Percentiles rank a stretch among this genome's conserved stretches.
phyloP scores from a whole-genome alignment of 2,888 invertebrate species.

The Celastrina argiolus region DNA sequence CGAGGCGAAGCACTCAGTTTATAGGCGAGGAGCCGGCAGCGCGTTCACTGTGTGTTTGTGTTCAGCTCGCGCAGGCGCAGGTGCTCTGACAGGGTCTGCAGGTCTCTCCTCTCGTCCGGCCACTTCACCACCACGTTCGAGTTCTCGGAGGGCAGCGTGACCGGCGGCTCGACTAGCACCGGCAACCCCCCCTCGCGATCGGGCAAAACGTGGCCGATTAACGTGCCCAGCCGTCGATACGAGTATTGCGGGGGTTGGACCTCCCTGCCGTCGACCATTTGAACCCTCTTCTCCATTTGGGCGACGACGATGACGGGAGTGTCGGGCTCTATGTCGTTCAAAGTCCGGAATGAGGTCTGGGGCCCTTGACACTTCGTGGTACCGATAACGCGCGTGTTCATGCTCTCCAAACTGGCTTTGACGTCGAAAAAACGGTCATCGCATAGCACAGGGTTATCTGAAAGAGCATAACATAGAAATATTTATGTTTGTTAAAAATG shows the following conservation, averaged over 20 bases:
- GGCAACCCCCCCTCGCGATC: slow-evolving; percentile 60
- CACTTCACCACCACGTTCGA: slow-evolving; percentile 64
- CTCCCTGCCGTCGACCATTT: slow-evolving; percentile 38
- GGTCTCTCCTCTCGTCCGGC: slow-evolving; percentile 55
- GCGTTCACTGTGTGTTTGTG: slow-evolving; percentile 57
- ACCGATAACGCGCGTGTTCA: slow-evolving; percentile 85
- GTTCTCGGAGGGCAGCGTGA: slow-evolving; percentile 57
- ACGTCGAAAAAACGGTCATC: slow-evolving; percentile 84
- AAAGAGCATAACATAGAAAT: slow-evolving; percentile 33
- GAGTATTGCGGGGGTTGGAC: slow-evolving; percentile 46
- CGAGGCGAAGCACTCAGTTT: slow-evolving; percentile 54
- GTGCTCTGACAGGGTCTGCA: slow-evolving; percentile 58
- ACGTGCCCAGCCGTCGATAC: slow-evolving; percentile 59
- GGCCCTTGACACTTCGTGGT: slow-evolving; percentile 75
- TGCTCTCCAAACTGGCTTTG: slow-evolving; percentile 81
- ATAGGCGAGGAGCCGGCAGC: slow-evolving; percentile 39
- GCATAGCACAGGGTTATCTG: slow-evolving; percentile 90
- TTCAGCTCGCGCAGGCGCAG: slow-evolving; percentile 59
- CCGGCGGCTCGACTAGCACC: slow-evolving; percentile 63
- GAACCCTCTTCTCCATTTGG: slow-evolving; percentile 44
- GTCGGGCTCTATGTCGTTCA: slow-evolving; percentile 57
- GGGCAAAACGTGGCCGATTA: slow-evolving; percentile 59
- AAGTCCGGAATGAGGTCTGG: slow-evolving; percentile 53
- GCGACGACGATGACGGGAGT: slow-evolving; percentile 55
- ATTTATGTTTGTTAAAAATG: neutral